Evolutionary conservation across 2,113 vertebrate species (phyloP), one percentile per base, ranked within the genome.

Genomic region (Furnarius figulus): DNA sequence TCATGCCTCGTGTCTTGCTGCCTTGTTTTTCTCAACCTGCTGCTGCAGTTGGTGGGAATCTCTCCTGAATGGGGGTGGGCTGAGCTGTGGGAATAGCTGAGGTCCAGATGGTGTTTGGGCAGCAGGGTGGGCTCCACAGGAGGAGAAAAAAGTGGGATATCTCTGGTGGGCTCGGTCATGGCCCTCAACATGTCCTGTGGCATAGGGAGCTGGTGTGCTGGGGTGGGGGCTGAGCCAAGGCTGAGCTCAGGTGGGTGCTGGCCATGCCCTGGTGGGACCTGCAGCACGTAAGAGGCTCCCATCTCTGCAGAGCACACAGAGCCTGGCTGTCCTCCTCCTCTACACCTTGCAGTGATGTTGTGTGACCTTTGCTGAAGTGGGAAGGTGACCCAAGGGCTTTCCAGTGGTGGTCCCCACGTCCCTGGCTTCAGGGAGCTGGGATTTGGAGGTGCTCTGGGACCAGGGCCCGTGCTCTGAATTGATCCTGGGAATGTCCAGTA

Each of bases 101-200:
- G 40, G 8, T 28, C 25, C 70, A 21, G 0, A 0, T 2, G 10
- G 61, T n/a, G 35, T 33, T 17, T 46, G 44, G 56, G 42, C 39
- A 82, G 39, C 59, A 49, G 62, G 42, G 14, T 24, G 73, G 31
- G 33, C n/a, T 66, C 75, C 35, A 10, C 33, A 39, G 30, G 28
- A 85, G 50, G 27, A 39, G 19, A 3, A 7, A 16, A 27, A 30
- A 61, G 2, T 2, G 20, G 3, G 8, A 2, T 17, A 10, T 9
- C 19, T 72, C 30, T 14, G 42, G 46, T 66, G 67, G 61, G 25
- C 33, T 89, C 47, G 44, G 1, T n/a, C n/a, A 33, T 30, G 24
- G 25, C 12, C 11, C 22, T 81, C 35, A 44, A 11, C 16, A 8
- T 8, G 23, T 37, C 52, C 63, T 25, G 4, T 11, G 40, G 63